These are phyloP conservation scores for Phaethornis superciliosus DNA, from an alignment of 2,113 vertebrate genomes.

Conservation along the genomic window DNA sequence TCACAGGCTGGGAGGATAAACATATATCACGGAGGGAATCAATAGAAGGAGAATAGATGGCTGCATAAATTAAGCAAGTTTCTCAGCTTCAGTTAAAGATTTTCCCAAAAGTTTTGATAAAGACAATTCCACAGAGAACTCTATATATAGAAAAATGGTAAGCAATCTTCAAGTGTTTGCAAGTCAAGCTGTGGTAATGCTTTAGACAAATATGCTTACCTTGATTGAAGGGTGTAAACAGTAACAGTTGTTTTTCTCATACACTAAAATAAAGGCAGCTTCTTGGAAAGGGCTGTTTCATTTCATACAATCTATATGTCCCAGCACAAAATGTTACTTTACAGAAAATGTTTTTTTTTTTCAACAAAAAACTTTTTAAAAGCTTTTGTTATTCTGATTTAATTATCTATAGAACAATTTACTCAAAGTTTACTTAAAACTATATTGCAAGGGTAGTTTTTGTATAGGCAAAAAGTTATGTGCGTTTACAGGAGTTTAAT, in stretches of 20 bases:
- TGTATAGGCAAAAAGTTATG: not conserved
- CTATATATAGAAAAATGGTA: not conserved
- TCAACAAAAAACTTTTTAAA: not conserved
- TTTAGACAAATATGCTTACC: constrained; percentile 43
- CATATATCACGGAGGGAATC: not conserved
- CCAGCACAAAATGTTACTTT: not conserved
- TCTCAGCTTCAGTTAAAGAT: constrained; percentile 37
- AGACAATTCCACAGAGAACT: not conserved
- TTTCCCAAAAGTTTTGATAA: constrained; percentile 45
- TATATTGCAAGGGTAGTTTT: not conserved
- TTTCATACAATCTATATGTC: not conserved
- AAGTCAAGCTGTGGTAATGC: constrained; percentile 18
- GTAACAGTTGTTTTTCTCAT: constrained; percentile 35
- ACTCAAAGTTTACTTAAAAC: constrained; percentile 1
- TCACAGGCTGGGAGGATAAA: constrained; percentile 19
- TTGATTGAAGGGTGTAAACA: constrained; percentile 36
- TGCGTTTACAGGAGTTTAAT: constrained; percentile 1
- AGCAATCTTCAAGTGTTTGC: constrained; percentile 20
- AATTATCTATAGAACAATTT: constrained; percentile 22
- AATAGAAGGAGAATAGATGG: not conserved
- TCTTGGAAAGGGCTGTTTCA: not conserved
- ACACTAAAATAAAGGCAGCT: not conserved
- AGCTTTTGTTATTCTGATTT: not conserved
- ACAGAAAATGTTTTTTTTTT: not conserved
- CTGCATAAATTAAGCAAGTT: constrained; percentile 34